Percentiles rank a stretch among this genome's conserved stretches.
Evolutionary conservation across 2,797 vertebrate genomes (phyloP).

Genomic region (Ceryle rudis): DNA sequence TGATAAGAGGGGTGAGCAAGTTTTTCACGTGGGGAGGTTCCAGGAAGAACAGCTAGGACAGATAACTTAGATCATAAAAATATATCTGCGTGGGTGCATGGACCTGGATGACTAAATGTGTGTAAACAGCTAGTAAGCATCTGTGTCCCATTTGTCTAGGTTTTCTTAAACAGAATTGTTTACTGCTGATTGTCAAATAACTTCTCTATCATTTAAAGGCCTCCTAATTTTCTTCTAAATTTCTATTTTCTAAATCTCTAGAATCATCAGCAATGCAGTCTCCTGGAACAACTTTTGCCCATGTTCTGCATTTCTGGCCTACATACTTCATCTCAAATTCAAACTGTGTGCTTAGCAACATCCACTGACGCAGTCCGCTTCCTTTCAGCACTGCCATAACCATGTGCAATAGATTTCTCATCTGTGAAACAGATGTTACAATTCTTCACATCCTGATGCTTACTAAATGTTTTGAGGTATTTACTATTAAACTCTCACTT

Average conservation of each 20-base stretch:
- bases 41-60: background rate
- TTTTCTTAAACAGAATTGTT: background rate
- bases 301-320: background rate
- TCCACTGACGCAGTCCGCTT: background rate
- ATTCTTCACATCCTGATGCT: background rate
- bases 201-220: background rate
- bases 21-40: background rate
- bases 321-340: background rate
- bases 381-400: no score
- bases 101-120: background rate
- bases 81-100: background rate
- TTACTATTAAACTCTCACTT: background rate
- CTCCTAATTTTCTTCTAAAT: background rate
- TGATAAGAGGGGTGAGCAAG: background rate
- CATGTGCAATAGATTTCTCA: background rate
- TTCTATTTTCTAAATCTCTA: background rate
- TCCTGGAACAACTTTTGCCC: background rate
- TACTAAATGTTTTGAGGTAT: background rate
- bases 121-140: background rate
- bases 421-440: background rate
- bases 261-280: background rate
- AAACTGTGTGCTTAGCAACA: background rate
- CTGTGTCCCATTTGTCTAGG: background rate
- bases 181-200: background rate
- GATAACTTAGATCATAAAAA: background rate